Evolutionary conservation across 1,140 invertebrate species (phyloP), one percentile per base, ranked within the genome.

Genomic region (Phthorimaea operculella): DNA sequence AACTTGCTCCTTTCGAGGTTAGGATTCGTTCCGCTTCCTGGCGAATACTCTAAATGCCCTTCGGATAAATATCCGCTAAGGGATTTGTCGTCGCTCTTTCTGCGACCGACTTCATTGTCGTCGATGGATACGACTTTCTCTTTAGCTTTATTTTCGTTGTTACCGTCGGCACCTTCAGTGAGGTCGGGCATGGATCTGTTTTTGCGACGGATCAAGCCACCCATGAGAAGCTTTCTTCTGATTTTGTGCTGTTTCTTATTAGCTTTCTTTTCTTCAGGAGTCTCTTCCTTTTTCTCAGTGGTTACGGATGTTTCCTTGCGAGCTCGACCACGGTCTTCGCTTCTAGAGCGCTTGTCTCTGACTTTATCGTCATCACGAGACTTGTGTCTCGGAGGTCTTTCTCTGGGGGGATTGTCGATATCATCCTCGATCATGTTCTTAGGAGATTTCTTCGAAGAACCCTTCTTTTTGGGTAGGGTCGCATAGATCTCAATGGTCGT

Each of bases 211-310:
- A 96, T 96, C 52, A 96, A 85, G 1, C 94, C 94, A 18, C 95
- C 94, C 94, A 96, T 96, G 1, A 97, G 70, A 0, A 96, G 69
- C 79, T 96, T 96, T 72, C 94, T 87, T 21, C 94, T 84, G 44
- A 97, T 95, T 83, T 95, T 96, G 72, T 96, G 95, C 73, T 96
- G 95, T 64, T 96, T 97, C 70, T 96, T 96, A 12, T 90, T 90
- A 42, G 91, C 87, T 68, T 94, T 93, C 52, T 89, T 87, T 58
- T 94, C 92, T 66, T 89, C 88, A 0, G 74, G 68, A 53, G 88
- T 86, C 63, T 90, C 89, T 48, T 90, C 89, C 28, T 89, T 87
- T 68, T 89, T 91, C 33, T 89, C 87, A 1, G 90, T 89, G 0
- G 88, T 88, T 7, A 90, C 76, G 0, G 90, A 88, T 65, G 91